Base-by-base conservation (phyloP, 2,797 vertebrate species). In the Halcyon chelicuti region DNA sequence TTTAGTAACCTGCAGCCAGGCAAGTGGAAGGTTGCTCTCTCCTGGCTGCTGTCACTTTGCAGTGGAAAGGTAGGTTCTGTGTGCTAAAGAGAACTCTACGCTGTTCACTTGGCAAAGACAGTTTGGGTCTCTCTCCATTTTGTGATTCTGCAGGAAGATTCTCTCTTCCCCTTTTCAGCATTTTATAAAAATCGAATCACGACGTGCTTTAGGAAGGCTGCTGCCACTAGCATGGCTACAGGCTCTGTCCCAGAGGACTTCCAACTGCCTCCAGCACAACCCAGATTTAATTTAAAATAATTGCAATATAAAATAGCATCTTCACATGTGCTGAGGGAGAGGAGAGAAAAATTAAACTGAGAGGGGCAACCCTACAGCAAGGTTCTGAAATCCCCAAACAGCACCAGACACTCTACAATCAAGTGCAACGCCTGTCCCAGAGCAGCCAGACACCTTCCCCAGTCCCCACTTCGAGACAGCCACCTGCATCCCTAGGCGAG, bases 251-350 rank as follows among this genome's bases (percentile, higher is more conserved):
- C 94, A 72, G 42, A 88, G 86, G 97, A 79, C 35, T 89, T 93
- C 82, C 65, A 96, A 40, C 79, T 91, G 94, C 91, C 96, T 93
- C 88, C 52, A 94, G 96, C 77, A 86, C 94, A 96, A 96, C 93
- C 95, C 72, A 93, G 91, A 95, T 97, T 97, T 96, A 97, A 96
- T 94, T 97, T 95, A 94, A 96, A 96, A 96, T 97, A 97, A 97
- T 78, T 97, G 95, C 86, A 91, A 86, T 86, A 93, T 92, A 96
- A 96, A 97, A 96, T 80, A 94, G 94, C 35, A 16, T 88, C 79
- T 95, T 82, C 88, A 54, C 67, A 58, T 81, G 82, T 88, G 95
- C 96, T 96, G 67, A 95, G 95, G 95, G 96, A 97, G 68, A 95
- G 71, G 31, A 97, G 89, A 96, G 78, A 83, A 95, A 97, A 97